Percentiles rank a stretch among this genome's conserved stretches.
Conservation (phyloP, 2,113 vertebrate species). For the Grammomys dolichurus region DNA sequence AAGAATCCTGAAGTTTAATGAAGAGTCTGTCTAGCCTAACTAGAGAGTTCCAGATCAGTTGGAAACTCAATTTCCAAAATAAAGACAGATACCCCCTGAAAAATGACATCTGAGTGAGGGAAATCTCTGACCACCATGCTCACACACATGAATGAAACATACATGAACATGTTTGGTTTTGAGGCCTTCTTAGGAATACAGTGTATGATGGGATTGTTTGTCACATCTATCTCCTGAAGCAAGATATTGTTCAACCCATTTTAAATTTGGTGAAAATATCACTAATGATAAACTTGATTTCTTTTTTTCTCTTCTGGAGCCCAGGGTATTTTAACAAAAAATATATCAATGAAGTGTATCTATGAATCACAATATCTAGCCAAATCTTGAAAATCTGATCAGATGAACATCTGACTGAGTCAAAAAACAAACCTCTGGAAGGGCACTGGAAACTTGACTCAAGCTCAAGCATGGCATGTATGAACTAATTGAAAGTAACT, state of each 20-base stretch:
- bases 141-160: too few species aligned
- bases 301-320: not conserved
- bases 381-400: constrained; percentile 21
- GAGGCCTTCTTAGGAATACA: too few species aligned
- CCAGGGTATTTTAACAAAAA: not conserved
- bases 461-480: not conserved
- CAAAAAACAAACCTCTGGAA: not conserved
- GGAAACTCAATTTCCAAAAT: too few species aligned
- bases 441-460: not conserved
- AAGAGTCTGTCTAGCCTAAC: not conserved
- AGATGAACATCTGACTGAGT: not conserved
- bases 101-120: too few species aligned
- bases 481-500: not conserved
- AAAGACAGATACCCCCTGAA: too few species aligned
- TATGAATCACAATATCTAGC: not conserved
- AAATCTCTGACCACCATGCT: too few species aligned
- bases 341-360: not conserved
- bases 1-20: not conserved
- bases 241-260: constrained; percentile 14
- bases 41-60: not conserved
- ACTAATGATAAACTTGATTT: not conserved
- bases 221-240: not conserved
- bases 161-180: too few species aligned
- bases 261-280: constrained; percentile 39
- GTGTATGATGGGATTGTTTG: not conserved